These are phyloP conservation scores for Matsumyia berberina DNA, from an alignment of 2,888 invertebrate genomes.

Conservation along the genomic window DNA sequence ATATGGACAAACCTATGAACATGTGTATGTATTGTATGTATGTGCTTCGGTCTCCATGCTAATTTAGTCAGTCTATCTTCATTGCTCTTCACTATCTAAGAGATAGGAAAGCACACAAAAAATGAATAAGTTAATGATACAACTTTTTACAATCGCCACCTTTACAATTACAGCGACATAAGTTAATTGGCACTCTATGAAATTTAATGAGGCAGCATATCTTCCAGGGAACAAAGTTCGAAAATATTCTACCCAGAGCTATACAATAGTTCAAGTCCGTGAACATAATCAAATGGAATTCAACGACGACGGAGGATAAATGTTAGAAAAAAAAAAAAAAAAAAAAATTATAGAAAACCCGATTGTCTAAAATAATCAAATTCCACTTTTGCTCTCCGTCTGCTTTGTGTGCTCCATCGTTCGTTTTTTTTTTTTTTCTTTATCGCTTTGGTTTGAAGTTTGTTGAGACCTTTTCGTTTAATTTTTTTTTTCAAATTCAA, in stretches of 20 bases:
- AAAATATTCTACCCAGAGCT: neutral
- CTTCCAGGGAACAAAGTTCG: conserved; percentile 25
- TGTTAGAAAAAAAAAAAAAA: neutral
- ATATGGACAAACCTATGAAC: neutral
- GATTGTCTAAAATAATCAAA: conserved; percentile 41
- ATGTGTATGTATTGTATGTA: neutral
- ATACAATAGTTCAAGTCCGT: conserved; percentile 7
- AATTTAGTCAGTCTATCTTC: conserved; percentile 38
- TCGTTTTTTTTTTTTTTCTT: conserved; percentile 16
- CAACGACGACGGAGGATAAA: conserved; percentile 1
- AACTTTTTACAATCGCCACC: conserved; percentile 18
- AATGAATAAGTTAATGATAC: neutral
- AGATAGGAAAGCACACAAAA: neutral
- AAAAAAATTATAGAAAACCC: neutral
- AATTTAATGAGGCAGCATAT: conserved; percentile 15
- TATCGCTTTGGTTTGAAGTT: conserved; percentile 24
- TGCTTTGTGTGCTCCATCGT: conserved; percentile 25
- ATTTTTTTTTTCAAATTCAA: conserved; percentile 7
- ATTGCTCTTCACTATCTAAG: conserved; percentile 12
- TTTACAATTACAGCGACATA: conserved; percentile 17
- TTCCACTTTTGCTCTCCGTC: conserved; percentile 36
- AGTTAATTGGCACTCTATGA: conserved; percentile 16
- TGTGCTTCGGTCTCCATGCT: conserved; percentile 28
- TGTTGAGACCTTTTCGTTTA: conserved; percentile 3
- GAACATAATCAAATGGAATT: conserved; percentile 20